Evolutionary conservation across 2,888 invertebrate species (phyloP).

Genomic region (Drosophila siamana): DNA sequence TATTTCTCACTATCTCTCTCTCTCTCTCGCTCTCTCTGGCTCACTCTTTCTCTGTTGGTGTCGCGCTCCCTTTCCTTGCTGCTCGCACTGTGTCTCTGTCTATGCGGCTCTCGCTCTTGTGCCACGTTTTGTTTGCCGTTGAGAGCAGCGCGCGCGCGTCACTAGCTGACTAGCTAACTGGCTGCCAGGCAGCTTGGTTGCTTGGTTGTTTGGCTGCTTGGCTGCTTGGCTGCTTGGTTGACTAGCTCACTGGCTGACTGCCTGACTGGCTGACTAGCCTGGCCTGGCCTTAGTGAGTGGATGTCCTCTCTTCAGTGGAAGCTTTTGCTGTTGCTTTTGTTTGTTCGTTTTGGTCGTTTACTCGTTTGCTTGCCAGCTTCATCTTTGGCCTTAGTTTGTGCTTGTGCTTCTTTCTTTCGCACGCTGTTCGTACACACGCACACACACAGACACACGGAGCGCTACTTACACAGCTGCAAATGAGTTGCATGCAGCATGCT

Average conservation of each 20-base stretch:
- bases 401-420: constrained; percentile 66
- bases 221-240: constrained; percentile 6
- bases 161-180: constrained; percentile 49
- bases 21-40: neutral
- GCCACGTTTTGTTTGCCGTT: constrained; percentile 52
- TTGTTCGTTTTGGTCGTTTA: constrained; percentile 45
- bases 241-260: constrained; percentile 49
- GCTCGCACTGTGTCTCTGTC: neutral
- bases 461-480: constrained; percentile 25
- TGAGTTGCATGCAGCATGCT: constrained; percentile 47
- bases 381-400: constrained; percentile 42
- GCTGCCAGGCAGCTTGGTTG: neutral
- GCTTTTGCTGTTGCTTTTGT: constrained; percentile 12
- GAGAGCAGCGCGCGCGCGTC: constrained; percentile 74
- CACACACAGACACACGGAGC: constrained; percentile 27
- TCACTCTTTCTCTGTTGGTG: too few relatives aligned
- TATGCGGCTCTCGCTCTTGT: constrained; percentile 6
- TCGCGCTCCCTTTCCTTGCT: neutral
- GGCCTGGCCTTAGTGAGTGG: constrained; percentile 20
- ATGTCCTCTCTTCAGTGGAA: constrained; percentile 24
- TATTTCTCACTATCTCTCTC: neutral
- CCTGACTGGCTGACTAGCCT: constrained; percentile 27
- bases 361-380: constrained; percentile 55
- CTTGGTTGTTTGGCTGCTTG: constrained; percentile 39
- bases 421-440: constrained; percentile 46